phyloP scores from a whole-genome alignment of 2,888 invertebrate genomes.

The Lacanobia oleracea region DNA sequence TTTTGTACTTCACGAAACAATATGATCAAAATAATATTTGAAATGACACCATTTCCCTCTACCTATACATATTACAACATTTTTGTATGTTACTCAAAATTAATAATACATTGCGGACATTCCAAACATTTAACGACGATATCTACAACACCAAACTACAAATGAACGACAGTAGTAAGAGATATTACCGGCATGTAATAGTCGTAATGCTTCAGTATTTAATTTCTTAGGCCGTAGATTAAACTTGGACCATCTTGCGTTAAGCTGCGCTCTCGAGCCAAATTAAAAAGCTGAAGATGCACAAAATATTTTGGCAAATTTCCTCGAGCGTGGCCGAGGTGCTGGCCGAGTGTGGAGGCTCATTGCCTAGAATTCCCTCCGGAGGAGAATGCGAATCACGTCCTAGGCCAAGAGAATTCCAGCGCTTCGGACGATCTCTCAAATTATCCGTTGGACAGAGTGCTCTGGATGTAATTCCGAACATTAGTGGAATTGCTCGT shows the following conservation, averaged over 20 bases:
- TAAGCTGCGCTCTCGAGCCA: constrained; percentile 65
- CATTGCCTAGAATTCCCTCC: constrained; percentile 70
- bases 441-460: constrained; percentile 73
- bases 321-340: constrained; percentile 64
- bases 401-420: constrained; percentile 73
- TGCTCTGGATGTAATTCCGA: constrained; percentile 69
- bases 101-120: constrained; percentile 23
- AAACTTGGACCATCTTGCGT: constrained; percentile 62
- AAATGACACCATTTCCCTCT: neutral
- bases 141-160: constrained; percentile 31
- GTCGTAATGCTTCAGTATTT: constrained; percentile 34
- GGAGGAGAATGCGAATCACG: constrained; percentile 79
- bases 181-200: constrained; percentile 24
- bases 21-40: neutral
- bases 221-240: constrained; percentile 57
- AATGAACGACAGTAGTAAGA: constrained; percentile 38
- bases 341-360: constrained; percentile 68
- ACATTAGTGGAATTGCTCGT: constrained; percentile 66
- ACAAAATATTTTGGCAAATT: constrained; percentile 77
- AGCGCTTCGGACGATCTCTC: constrained; percentile 72
- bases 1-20: constrained; percentile 15
- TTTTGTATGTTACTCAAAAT: neutral
- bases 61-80: neutral
- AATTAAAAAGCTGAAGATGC: constrained; percentile 75
- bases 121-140: constrained; percentile 29